Percentiles rank a stretch among this genome's conserved stretches.
Conservation (phyloP, 2,888 invertebrate species). For the Patella depressa region DNA sequence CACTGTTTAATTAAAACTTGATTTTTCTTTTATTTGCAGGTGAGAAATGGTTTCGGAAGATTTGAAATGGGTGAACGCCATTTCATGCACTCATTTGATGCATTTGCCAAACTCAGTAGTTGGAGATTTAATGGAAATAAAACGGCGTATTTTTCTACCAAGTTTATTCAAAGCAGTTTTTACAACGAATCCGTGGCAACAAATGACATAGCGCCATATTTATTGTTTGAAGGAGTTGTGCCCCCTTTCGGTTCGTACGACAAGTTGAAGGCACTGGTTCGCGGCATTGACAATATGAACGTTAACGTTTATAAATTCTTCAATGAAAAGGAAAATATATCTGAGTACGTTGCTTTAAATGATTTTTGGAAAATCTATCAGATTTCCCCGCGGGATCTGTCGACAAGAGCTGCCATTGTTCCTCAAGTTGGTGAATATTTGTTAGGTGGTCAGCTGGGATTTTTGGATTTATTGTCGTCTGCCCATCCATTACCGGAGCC, state of each 20-base stretch:
- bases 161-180: conserved; percentile 53
- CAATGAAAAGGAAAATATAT: conserved; percentile 25
- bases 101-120: conserved; percentile 56
- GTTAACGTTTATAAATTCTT: conserved; percentile 57
- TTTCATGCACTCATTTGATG: conserved; percentile 58
- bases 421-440: conserved; percentile 34
- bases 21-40: conserved; percentile 71
- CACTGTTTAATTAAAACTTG: no score
- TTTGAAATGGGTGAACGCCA: conserved; percentile 54
- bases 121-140: conserved; percentile 54
- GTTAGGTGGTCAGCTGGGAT: conserved; percentile 27
- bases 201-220: conserved; percentile 58
- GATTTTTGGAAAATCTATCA: conserved; percentile 66
- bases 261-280: conserved; percentile 49
- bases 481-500: conserved; percentile 65
- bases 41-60: conserved; percentile 59
- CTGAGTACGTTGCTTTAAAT: conserved; percentile 55
- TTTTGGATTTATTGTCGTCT: conserved; percentile 61
- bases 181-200: conserved; percentile 50
- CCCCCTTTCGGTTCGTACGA: conserved; percentile 55
- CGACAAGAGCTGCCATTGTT: conserved; percentile 39
- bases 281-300: conserved; percentile 67
- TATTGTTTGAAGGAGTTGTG: conserved; percentile 57
- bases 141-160: conserved; percentile 48
- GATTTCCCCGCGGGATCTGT: conserved; percentile 42